Evolutionary conservation across 2,797 vertebrate species (phyloP).

Genomic region (Serranus cabrilla): DNA sequence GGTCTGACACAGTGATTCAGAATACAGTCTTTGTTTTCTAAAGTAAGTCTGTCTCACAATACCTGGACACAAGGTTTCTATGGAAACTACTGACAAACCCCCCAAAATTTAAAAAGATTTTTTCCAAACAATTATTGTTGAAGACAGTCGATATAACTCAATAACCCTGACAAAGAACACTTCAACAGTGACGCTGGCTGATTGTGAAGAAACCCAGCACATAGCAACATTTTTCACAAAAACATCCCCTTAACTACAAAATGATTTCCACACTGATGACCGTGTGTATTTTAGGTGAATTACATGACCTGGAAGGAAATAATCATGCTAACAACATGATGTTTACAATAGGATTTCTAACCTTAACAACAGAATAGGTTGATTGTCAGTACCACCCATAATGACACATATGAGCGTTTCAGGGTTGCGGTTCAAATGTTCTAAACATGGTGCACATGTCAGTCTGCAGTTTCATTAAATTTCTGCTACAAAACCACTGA

Average conservation of each 20-base stretch:
- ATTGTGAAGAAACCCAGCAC: slow-evolving; percentile 2
- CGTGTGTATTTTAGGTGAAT: neutral
- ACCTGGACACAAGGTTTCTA: slow-evolving; percentile 11
- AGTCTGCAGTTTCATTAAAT: too few relatives aligned
- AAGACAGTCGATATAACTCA: slow-evolving; percentile 5
- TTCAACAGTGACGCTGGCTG: neutral
- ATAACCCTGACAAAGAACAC: slow-evolving; percentile 12
- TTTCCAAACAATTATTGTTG: slow-evolving; percentile 10
- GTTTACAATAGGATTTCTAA: neutral
- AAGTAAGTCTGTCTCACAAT: slow-evolving; percentile 7
- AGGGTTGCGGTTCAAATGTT: too few relatives aligned
- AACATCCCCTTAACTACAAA: neutral
- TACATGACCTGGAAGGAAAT: neutral
- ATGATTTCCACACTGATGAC: neutral
- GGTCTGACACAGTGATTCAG: neutral
- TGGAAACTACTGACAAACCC: slow-evolving; percentile 9
- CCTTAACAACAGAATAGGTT: too few relatives aligned
- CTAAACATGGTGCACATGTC: too few relatives aligned
- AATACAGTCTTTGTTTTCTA: neutral
- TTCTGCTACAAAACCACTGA: too few relatives aligned
- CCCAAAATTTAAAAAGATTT: neutral
- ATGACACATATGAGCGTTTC: too few relatives aligned
- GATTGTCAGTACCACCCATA: too few relatives aligned
- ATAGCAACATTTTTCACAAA: slow-evolving; percentile 25
- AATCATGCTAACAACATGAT: neutral